A percentile compares a stretch with the other conserved stretches of the same genome.
Evolutionary conservation across 2,113 vertebrate genomes (phyloP).

Genomic region (Ploceus nigricollis): DNA sequence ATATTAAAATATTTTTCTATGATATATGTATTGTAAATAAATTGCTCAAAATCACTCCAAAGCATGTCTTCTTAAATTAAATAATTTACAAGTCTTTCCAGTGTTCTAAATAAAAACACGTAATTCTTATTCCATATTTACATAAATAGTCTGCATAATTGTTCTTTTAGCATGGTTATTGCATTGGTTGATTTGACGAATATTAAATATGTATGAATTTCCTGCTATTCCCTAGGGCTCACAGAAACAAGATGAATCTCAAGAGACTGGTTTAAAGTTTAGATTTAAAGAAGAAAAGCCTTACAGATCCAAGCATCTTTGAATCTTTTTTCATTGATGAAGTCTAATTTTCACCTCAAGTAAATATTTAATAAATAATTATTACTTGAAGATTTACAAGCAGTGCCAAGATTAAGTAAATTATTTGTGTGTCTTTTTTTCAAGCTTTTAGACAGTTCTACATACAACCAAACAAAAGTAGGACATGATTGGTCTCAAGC

Average conservation of each 20-base stretch:
- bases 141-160: conserved; percentile 47
- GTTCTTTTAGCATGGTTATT: conserved; percentile 57
- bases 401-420: conserved; percentile 25
- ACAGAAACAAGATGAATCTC: conserved; percentile 61
- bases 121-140: conserved; percentile 43
- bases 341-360: conserved; percentile 49
- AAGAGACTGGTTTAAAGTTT: conserved; percentile 54
- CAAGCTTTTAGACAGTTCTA: background rate
- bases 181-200: conserved; percentile 60
- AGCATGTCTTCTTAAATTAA: conserved; percentile 21
- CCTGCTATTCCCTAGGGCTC: conserved; percentile 23
- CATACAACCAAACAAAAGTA: background rate
- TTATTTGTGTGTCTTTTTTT: conserved; percentile 28
- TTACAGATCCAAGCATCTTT: conserved; percentile 22
- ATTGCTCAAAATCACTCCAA: conserved; percentile 8
- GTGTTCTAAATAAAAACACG: conserved; percentile 11
- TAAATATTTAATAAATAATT: conserved; percentile 64
- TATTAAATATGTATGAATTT: conserved; percentile 68
- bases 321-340: conserved; percentile 31
- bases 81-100: conserved; percentile 39
- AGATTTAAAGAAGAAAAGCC: conserved; percentile 48
- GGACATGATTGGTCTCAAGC: conserved; percentile 4
- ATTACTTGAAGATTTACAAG: conserved; percentile 11
- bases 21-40: background rate
- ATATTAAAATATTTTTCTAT: background rate